phyloP scores from a whole-genome alignment of 2,888 invertebrate genomes.

The Monopis laevigella region DNA sequence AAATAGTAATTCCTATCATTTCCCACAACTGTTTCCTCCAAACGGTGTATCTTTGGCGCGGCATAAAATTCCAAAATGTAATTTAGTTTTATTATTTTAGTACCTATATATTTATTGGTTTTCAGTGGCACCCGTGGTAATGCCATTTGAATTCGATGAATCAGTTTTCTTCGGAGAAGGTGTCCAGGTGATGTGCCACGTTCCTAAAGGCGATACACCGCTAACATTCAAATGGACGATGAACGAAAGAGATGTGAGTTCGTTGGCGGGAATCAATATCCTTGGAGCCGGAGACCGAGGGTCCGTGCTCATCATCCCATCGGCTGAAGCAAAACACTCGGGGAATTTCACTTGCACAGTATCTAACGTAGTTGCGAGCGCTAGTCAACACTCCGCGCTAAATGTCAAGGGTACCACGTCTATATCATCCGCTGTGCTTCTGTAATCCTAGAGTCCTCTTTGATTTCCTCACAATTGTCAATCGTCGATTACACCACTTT shows the following conservation, averaged over 20 bases:
- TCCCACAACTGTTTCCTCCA: not conserved
- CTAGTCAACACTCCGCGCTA: constrained; percentile 68
- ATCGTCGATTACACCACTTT: constrained; percentile 26
- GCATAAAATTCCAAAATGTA: constrained; percentile 29
- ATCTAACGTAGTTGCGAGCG: constrained; percentile 69
- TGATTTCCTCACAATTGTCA: constrained; percentile 16
- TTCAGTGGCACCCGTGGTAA: constrained; percentile 69
- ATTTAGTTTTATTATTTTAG: not conserved
- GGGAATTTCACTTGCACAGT: constrained; percentile 76
- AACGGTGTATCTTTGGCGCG: constrained; percentile 59
- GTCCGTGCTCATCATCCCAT: constrained; percentile 74
- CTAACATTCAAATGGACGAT: constrained; percentile 80
- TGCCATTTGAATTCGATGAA: constrained; percentile 69
- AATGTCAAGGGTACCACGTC: constrained; percentile 69
- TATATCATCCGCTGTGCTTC: not conserved
- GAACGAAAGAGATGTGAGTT: constrained; percentile 69
- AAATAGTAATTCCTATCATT: no score
- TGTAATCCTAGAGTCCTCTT: not conserved
- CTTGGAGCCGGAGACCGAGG: constrained; percentile 72
- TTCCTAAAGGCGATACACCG: constrained; percentile 75
- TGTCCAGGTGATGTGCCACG: constrained; percentile 67
- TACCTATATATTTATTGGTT: constrained; percentile 26
- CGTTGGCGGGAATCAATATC: constrained; percentile 68
- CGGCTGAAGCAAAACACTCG: constrained; percentile 73
- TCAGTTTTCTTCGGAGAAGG: constrained; percentile 67